Base-by-base conservation (phyloP, 2,797 vertebrate genomes). In the Sciurus vulgaris region DNA sequence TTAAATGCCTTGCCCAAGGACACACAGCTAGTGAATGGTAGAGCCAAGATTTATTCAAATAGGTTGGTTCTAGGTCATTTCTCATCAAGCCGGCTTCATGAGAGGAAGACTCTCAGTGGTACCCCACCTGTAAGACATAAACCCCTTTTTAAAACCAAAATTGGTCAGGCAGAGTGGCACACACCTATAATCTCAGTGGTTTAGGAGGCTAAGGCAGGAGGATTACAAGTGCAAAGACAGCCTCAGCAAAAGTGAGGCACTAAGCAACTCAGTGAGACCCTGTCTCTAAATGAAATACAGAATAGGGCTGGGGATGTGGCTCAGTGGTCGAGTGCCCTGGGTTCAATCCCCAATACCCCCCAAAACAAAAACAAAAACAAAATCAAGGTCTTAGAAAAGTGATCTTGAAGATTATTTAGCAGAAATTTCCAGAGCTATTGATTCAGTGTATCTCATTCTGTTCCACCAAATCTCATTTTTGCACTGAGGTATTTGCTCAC, bases 41-140 rank as follows among this genome's bases (percentile, higher is more conserved):
- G 33, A 95, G 49, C 22, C 70, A 73, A 51, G 22, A 77, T 79
- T 93, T 85, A 85, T 59, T 56, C 51, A 63, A 44, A 51, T n/a
- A 65, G 51, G 56, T 93, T 91, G 67, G n/a, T 70, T 94, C 22
- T 49, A 93, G 26, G 49, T 94, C 70, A 94, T 56, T 87, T 78
- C 38, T 96, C 61, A 95, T 94, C 65, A 89, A 79, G 44, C 63
- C 35, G 56, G 1, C 33, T 94, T 51, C 49, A 30, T 35, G 30
- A 91, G 28, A 91, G 33, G 22, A 86, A 14, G 15, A 93, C 33
- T 87, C 38, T 93, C 59, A 72, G 30, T 81, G 4, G 41, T 70
- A 67, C 35, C 67, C 13, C 20, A 56, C 15, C 35, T 56, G 63
- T 72, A 94, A 89, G 69, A 86, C 56, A 94, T 18, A 94, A 89